A percentile compares a stretch with the other conserved stretches of the same genome.
Evolutionary conservation across 2,113 vertebrate genomes (phyloP).

Genomic region (Centropus unirufus): DNA sequence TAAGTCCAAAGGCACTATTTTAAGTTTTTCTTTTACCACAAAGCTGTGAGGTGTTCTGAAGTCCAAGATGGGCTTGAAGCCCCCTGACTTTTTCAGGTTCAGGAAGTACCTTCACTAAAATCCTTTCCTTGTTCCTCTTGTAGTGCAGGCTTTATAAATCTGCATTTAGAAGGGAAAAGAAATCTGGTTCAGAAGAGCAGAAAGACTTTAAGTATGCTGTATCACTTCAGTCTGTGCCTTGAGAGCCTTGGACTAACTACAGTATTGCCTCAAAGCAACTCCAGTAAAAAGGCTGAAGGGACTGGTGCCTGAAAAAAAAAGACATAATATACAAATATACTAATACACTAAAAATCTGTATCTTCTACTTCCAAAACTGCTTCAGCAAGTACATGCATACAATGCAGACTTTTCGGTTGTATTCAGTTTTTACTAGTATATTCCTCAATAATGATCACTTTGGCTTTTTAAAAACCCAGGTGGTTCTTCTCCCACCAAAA

Average conservation of each 20-base stretch:
- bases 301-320: constrained; percentile 3
- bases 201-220: constrained; percentile 52
- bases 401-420: not conserved
- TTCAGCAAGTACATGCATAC: not conserved
- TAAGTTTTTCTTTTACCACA: constrained; percentile 74
- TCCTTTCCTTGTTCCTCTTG: constrained; percentile 72
- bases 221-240: constrained; percentile 47
- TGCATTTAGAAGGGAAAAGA: constrained; percentile 76
- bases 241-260: constrained; percentile 31
- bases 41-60: constrained; percentile 73
- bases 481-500: not conserved
- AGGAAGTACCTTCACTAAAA: constrained; percentile 76
- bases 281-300: constrained; percentile 32
- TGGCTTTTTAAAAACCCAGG: not conserved
- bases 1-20: constrained; percentile 72
- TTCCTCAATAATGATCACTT: not conserved
- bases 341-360: not conserved
- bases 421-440: not conserved
- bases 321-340: not conserved
- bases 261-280: constrained; percentile 8
- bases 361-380: not conserved
- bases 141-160: constrained; percentile 74
- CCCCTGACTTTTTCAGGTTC: constrained; percentile 75
- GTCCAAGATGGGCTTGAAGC: constrained; percentile 78
- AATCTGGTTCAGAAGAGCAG: constrained; percentile 69